A percentile compares a stretch with the other conserved stretches of the same genome.
Conservation (phyloP, 2,113 vertebrate genomes). For the Microtus ochrogaster region DNA sequence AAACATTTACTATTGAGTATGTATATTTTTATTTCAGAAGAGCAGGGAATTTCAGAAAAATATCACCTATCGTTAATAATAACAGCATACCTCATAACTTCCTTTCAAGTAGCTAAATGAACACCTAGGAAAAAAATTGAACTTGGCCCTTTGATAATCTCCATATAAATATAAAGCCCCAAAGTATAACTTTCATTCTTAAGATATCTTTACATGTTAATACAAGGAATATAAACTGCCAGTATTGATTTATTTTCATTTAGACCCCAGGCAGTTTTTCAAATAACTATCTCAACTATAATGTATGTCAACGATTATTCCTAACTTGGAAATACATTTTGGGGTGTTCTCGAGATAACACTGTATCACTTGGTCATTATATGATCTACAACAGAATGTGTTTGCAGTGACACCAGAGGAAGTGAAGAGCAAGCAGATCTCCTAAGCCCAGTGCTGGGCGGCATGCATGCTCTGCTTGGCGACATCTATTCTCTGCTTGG, state of each 20-base stretch:
- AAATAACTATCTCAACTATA: slow-evolving; percentile 12
- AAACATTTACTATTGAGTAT: slow-evolving; percentile 18
- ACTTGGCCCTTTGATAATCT: not conserved
- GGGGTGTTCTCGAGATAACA: not conserved
- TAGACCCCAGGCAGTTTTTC: slow-evolving; percentile 23
- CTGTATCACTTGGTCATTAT: slow-evolving; percentile 5
- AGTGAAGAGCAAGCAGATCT: not conserved
- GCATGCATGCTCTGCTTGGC: not conserved
- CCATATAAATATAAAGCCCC: not conserved
- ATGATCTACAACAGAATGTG: not conserved
- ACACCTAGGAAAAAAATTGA: not conserved
- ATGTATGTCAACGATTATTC: slow-evolving; percentile 21
- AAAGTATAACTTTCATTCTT: not conserved
- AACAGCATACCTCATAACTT: not conserved
- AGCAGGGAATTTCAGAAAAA: slow-evolving; percentile 46
- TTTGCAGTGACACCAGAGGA: slow-evolving; percentile 4
- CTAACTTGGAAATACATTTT: slow-evolving; percentile 29
- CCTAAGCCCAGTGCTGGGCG: not conserved
- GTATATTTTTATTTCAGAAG: not conserved
- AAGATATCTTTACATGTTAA: not conserved
- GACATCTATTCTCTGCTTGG: no score
- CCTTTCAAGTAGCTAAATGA: slow-evolving; percentile 11
- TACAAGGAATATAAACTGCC: not conserved
- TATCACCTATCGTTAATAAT: not conserved
- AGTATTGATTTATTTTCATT: slow-evolving; percentile 44